phyloP scores from a whole-genome alignment of 2,888 invertebrate species.

The Andrena praecox region DNA sequence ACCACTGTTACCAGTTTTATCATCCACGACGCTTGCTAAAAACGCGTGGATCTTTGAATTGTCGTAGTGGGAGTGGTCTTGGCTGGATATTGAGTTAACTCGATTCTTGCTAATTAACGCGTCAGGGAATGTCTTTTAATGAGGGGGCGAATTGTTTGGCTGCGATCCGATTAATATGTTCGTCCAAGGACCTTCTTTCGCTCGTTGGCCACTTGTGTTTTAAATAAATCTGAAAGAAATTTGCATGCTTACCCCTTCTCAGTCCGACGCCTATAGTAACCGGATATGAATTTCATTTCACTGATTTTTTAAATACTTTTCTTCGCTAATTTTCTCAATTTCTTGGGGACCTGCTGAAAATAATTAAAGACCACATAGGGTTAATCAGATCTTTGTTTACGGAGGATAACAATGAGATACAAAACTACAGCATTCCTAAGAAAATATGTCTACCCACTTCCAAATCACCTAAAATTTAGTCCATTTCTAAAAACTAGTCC shows the following conservation, averaged over 20 bases:
- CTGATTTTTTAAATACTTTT: too few species aligned
- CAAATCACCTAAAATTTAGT: too few species aligned
- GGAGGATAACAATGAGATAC: too few species aligned
- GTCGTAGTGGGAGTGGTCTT: neutral
- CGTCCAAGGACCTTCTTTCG: neutral
- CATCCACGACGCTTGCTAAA: neutral
- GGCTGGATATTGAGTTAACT: neutral
- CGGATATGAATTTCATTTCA: too few species aligned
- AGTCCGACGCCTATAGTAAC: too few species aligned
- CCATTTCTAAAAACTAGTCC: too few species aligned
- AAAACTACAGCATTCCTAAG: too few species aligned
- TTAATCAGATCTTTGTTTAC: too few species aligned
- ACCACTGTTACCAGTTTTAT: neutral
- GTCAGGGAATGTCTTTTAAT: slow-evolving; percentile 4
- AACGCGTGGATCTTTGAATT: neutral
- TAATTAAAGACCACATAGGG: too few species aligned
- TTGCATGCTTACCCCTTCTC: neutral
- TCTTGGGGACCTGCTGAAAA: too few species aligned
- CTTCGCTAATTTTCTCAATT: too few species aligned
- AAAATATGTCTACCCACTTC: too few species aligned
- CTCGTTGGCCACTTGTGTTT: neutral
- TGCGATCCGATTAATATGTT: neutral
- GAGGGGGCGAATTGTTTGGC: neutral
- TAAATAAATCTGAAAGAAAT: neutral
- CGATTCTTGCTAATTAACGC: neutral